Evolutionary conservation across 2,888 invertebrate species (phyloP).

Genomic region (Ichneumoninae sp.): DNA sequence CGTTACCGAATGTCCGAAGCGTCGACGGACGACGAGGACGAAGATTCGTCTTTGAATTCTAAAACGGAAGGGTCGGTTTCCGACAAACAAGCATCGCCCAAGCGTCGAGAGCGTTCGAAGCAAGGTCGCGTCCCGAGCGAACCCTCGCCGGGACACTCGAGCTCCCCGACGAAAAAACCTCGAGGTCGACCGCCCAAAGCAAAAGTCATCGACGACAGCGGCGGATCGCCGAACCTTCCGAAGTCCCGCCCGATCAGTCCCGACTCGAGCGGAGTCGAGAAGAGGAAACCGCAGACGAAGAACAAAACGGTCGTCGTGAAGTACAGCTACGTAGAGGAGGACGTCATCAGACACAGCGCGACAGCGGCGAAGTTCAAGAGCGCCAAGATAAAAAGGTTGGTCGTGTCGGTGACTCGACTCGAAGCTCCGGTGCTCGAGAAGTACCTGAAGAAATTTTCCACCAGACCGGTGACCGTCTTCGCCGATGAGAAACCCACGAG

Average conservation of each 20-base stretch:
- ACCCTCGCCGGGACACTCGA: constrained; percentile 8
- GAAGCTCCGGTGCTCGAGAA: constrained; percentile 39
- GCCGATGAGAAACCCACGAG: background rate
- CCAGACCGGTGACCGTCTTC: background rate
- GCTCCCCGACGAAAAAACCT: background rate
- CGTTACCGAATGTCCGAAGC: background rate
- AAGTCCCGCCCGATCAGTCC: background rate
- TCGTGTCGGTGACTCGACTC: constrained; percentile 43
- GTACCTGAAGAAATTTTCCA: constrained; percentile 38
- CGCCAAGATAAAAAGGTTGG: constrained; percentile 42
- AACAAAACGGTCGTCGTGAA: constrained; percentile 14
- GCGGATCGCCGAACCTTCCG: background rate
- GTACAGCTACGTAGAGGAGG: constrained; percentile 47
- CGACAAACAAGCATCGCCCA: background rate
- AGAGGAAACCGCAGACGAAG: constrained; percentile 5
- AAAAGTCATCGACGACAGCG: background rate
- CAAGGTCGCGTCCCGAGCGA: background rate
- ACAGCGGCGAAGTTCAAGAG: constrained; percentile 27
- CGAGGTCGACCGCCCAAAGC: constrained; percentile 1
- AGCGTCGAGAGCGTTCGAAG: background rate
- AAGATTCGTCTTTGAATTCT: background rate
- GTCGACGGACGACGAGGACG: background rate
- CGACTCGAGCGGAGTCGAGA: background rate
- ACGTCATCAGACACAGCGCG: constrained; percentile 6
- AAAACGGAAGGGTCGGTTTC: background rate